Conservation (phyloP, 2,113 vertebrate species). For the Pipa parva region DNA sequence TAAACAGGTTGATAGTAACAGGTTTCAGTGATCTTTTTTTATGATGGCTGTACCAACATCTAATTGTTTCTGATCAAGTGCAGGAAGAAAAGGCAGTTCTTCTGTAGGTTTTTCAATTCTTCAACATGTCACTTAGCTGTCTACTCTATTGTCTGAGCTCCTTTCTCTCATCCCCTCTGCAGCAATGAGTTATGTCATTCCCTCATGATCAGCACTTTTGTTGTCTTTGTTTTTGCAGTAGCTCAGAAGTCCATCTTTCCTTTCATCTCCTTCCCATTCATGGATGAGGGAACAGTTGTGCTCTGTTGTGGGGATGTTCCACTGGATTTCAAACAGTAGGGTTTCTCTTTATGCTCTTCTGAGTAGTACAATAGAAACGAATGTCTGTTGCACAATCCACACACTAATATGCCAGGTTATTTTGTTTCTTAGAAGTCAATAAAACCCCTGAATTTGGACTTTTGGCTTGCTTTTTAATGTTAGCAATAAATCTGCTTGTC, state of each 20-base stretch:
- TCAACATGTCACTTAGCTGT: conserved; percentile 91
- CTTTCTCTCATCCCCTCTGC: conserved; percentile 80
- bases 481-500: conserved; percentile 70
- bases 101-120: conserved; percentile 98
- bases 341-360: conserved; percentile 97
- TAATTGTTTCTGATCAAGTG: conserved; percentile 81
- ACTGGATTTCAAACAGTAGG: conserved; percentile 98
- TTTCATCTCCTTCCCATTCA: conserved; percentile 98
- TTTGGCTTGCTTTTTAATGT: conserved; percentile 57
- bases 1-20: conserved; percentile 56
- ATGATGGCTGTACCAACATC: conserved; percentile 81
- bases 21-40: conserved; percentile 67
- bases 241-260: conserved; percentile 98
- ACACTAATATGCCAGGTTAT: conserved; percentile 94
- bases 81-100: conserved; percentile 84
- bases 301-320: conserved; percentile 98
- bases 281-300: conserved; percentile 99
- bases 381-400: conserved; percentile 95
- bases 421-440: conserved; percentile 99
- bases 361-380: conserved; percentile 94
- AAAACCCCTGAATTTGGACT: conserved; percentile 87
- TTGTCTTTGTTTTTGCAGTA: conserved; percentile 97
- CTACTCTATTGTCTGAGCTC: conserved; percentile 80
- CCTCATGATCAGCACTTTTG: conserved; percentile 98
- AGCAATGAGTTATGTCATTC: conserved; percentile 92